Conservation (phyloP, 1,140 invertebrate species). For the Drosophila athabasca region DNA sequence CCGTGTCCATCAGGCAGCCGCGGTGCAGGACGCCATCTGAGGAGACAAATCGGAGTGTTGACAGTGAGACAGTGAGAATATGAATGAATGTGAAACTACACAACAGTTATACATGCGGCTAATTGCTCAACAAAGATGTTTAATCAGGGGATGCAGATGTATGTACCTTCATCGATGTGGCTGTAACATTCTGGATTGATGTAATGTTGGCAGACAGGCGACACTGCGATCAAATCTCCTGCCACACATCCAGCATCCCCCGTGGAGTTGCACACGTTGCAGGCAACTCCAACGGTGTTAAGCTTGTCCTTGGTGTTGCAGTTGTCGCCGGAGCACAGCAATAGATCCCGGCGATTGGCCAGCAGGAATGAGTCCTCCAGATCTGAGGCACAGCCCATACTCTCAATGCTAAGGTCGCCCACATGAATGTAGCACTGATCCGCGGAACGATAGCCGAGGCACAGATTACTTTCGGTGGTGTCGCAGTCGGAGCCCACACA, state of each 20-base stretch:
- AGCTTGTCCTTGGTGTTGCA: slow-evolving; percentile 65
- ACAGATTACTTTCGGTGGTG: slow-evolving; percentile 11
- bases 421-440: slow-evolving; percentile 76
- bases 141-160: too few relatives aligned
- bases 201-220: slow-evolving; percentile 38
- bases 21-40: slow-evolving; percentile 60
- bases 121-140: too few relatives aligned
- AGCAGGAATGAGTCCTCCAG: slow-evolving; percentile 29
- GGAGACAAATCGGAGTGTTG: background rate
- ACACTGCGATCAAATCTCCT: rapidly evolving
- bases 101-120: too few relatives aligned
- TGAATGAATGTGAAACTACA: too few relatives aligned
- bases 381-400: slow-evolving; percentile 71
- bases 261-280: slow-evolving; percentile 47
- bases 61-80: too few relatives aligned
- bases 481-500: slow-evolving; percentile 49
- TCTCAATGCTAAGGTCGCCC: slow-evolving; percentile 35
- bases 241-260: slow-evolving; percentile 33
- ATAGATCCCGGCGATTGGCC: slow-evolving; percentile 43
- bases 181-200: slow-evolving; percentile 57
- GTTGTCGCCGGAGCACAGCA: slow-evolving; percentile 59
- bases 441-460: slow-evolving; percentile 43
- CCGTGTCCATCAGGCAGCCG: slow-evolving; percentile 60
- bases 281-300: slow-evolving; percentile 4
- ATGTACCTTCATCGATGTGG: slow-evolving; percentile 35